phyloP scores from a whole-genome alignment of 1,140 invertebrate species.

The Pentalonia nigronervosa region DNA sequence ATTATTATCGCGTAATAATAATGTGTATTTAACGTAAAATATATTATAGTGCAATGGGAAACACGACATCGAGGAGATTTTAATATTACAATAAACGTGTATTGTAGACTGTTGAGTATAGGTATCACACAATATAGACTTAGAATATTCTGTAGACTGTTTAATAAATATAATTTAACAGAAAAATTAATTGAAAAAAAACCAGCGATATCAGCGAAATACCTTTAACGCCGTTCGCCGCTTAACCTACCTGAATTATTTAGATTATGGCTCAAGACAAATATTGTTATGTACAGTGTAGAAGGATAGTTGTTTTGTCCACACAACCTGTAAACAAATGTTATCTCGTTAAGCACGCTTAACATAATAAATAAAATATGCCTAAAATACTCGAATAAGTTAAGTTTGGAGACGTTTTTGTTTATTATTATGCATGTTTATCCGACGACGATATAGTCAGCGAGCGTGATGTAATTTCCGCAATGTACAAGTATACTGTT shows the following conservation, averaged over 20 bases:
- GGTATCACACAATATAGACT: not conserved
- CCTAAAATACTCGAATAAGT: not conserved
- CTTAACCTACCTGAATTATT: not conserved
- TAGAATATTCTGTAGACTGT: not conserved
- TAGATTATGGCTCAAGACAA: not conserved
- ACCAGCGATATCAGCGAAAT: not conserved
- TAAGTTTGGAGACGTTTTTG: not conserved
- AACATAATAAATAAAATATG: not conserved
- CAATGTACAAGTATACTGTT: no score
- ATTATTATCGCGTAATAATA: not conserved
- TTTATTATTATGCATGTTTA: no score
- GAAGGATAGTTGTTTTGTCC: not conserved
- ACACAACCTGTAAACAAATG: not conserved
- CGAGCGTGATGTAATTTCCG: no score
- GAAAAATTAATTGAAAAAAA: not conserved
- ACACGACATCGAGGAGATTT: not conserved
- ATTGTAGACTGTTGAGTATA: not conserved
- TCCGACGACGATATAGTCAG: no score
- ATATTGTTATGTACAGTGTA: not conserved
- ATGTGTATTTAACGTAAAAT: not conserved
- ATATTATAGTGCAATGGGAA: not conserved
- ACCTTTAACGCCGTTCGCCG: not conserved
- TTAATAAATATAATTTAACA: not conserved
- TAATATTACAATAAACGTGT: not conserved
- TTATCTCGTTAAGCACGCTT: not conserved